Evolutionary conservation across 23 tunicate species (phyloP).

Genomic region (Corella eumyota): DNA sequence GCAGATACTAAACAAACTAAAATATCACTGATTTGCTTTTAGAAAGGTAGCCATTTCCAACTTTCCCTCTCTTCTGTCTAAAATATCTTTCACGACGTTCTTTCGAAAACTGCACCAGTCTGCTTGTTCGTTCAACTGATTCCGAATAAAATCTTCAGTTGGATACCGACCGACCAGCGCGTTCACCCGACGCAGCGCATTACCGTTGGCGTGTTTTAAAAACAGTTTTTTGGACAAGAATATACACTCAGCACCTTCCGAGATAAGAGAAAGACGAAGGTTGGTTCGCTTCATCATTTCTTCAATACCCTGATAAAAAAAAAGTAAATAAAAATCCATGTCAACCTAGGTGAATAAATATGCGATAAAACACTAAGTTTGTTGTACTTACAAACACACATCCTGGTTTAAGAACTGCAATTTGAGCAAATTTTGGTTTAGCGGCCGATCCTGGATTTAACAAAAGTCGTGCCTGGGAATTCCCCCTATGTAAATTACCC

Average conservation of each 20-base stretch:
- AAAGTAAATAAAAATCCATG: background rate
- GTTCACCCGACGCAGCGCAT: constrained; percentile 17
- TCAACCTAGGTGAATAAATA: background rate
- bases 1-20: too few species aligned
- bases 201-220: constrained; percentile 23
- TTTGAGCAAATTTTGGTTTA: constrained; percentile 40
- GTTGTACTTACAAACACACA: constrained; percentile 55
- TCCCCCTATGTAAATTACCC: background rate
- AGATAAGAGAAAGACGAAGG: constrained; percentile 31
- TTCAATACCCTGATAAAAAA: constrained; percentile 33
- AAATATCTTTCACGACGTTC: constrained; percentile 24
- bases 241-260: constrained; percentile 58
- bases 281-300: constrained; percentile 62
- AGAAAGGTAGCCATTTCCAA: too few species aligned
- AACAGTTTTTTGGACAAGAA: constrained; percentile 47
- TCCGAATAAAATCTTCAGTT: constrained; percentile 45
- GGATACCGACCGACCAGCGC: constrained; percentile 45
- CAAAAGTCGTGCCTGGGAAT: background rate
- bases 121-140: constrained; percentile 21
- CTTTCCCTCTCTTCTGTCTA: constrained; percentile 17
- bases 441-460: constrained; percentile 2
- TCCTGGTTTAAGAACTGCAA: constrained; percentile 26
- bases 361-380: too few species aligned
- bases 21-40: too few species aligned
- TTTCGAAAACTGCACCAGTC: constrained; percentile 37